phyloP scores from a whole-genome alignment of 2,888 invertebrate species.

The Spisula solida region DNA sequence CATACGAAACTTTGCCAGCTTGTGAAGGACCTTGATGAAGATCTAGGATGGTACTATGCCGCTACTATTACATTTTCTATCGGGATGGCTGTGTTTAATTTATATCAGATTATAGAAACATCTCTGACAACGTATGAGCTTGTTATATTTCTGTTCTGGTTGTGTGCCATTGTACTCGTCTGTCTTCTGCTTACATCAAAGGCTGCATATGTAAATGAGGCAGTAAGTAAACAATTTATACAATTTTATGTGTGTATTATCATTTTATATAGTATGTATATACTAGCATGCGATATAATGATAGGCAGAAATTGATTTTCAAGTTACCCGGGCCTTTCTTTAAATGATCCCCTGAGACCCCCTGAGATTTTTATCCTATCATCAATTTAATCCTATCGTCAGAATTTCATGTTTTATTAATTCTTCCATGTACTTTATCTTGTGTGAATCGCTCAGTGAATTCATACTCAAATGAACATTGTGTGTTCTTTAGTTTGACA shows the following conservation, averaged over 20 bases:
- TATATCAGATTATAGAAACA: slow-evolving; percentile 46
- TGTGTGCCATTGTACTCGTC: not conserved
- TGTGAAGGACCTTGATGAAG: slow-evolving; percentile 46
- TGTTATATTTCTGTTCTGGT: slow-evolving; percentile 45
- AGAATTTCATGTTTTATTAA: too few species aligned
- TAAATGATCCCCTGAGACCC: too few species aligned
- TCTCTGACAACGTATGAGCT: slow-evolving; percentile 14
- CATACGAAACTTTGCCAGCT: slow-evolving; percentile 53
- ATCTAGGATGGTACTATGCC: slow-evolving; percentile 49
- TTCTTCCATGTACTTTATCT: too few species aligned
- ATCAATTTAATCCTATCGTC: too few species aligned
- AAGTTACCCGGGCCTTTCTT: too few species aligned
- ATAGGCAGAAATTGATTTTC: too few species aligned
- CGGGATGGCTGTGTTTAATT: slow-evolving; percentile 37
- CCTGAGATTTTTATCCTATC: too few species aligned
- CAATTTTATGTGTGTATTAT: not conserved
- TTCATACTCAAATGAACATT: too few species aligned
- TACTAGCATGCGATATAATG: too few species aligned
- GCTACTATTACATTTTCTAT: slow-evolving; percentile 29
- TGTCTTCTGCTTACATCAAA: not conserved
- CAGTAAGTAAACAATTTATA: not conserved
- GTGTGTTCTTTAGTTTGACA: too few species aligned
- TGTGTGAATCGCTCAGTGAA: too few species aligned
- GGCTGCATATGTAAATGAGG: slow-evolving; percentile 16
- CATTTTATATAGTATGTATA: too few species aligned